Conservation (phyloP, 2,113 vertebrate genomes). For the Alethe diademata region DNA sequence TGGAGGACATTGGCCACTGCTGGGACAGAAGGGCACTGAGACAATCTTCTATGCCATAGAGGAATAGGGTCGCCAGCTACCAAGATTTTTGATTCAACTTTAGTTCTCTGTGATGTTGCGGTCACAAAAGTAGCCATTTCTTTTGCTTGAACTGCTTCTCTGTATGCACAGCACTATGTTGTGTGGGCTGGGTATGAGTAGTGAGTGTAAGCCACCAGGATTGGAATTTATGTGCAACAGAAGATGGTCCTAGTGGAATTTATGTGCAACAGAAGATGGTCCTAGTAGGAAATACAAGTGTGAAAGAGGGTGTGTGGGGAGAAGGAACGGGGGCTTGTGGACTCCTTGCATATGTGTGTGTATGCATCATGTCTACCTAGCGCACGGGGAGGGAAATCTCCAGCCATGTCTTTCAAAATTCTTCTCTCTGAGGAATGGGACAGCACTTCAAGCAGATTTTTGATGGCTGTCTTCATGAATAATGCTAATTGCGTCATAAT, state of each 20-base stretch:
- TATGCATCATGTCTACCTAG: background rate
- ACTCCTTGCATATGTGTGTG: background rate
- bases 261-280: background rate
- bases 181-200: background rate
- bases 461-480: constrained; percentile 57
- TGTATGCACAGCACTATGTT: background rate
- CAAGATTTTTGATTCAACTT: background rate
- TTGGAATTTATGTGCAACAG: background rate
- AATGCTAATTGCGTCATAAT: constrained; percentile 30
- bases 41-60: background rate
- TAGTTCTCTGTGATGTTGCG: background rate
- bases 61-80: background rate
- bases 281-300: background rate
- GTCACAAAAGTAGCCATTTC: background rate
- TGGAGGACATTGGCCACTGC: background rate
- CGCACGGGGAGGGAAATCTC: background rate
- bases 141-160: background rate
- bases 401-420: background rate
- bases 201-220: background rate
- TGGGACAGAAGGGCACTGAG: background rate
- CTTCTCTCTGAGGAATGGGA: background rate
- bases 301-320: background rate
- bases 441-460: background rate
- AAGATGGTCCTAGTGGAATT: background rate
- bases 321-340: background rate